phyloP scores from a whole-genome alignment of 2,797 vertebrate species.

The Periparus ater region DNA sequence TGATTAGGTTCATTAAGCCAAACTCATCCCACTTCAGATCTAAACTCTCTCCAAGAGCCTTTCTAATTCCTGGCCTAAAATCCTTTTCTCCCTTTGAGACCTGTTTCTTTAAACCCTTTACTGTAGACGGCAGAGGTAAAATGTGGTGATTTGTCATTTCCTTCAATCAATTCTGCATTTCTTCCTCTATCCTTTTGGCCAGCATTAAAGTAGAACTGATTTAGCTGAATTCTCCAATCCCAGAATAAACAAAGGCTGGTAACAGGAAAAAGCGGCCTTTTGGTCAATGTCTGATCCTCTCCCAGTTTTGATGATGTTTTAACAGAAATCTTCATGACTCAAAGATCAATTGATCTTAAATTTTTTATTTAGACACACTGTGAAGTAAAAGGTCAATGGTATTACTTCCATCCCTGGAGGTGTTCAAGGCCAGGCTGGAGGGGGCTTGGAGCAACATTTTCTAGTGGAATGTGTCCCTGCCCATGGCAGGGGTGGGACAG shows the following conservation, averaged over 20 bases:
- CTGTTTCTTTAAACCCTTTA: not conserved
- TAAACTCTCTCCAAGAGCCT: not conserved
- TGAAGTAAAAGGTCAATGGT: not conserved
- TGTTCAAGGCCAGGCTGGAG: not conserved
- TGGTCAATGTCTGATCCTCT: not conserved
- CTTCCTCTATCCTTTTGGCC: not conserved
- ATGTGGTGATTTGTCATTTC: not conserved
- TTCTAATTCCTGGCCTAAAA: not conserved
- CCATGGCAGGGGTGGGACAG: fast-evolving
- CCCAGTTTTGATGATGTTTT: not conserved
- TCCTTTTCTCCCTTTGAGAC: not conserved
- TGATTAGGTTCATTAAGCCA: not conserved
- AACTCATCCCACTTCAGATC: not conserved
- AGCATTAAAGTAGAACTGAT: not conserved
- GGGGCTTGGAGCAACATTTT: not conserved
- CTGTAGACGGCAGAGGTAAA: not conserved
- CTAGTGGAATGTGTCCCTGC: not conserved
- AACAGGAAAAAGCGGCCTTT: not conserved
- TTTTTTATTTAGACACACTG: not conserved
- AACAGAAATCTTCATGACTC: not conserved
- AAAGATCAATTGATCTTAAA: not conserved
- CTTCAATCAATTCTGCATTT: not conserved
- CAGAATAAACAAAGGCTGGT: too few relatives aligned
- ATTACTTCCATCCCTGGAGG: not conserved
- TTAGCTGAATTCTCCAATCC: not conserved